phyloP scores from a whole-genome alignment of 2,888 invertebrate genomes.

The Polydrusus cervinus region DNA sequence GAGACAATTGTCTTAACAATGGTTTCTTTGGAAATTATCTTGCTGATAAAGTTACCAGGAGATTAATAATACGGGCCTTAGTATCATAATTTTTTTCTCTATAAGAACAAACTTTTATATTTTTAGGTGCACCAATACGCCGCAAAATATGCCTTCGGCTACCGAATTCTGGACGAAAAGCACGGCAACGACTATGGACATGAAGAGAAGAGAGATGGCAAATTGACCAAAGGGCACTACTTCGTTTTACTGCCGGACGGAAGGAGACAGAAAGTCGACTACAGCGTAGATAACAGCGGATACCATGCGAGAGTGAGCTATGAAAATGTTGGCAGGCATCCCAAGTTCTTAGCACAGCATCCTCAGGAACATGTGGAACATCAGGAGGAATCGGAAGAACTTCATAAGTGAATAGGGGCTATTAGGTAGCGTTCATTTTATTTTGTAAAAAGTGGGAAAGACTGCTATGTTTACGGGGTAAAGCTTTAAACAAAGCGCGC shows the following conservation, averaged over 20 bases:
- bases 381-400: neutral
- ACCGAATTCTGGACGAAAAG: slow-evolving; percentile 81
- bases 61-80: no score
- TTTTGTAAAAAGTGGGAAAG: neutral
- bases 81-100: no score
- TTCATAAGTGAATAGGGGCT: neutral
- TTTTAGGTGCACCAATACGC: slow-evolving; percentile 67
- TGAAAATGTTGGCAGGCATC: slow-evolving; percentile 63
- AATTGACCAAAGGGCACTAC: slow-evolving; percentile 82
- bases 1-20: no score
- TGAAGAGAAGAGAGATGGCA: slow-evolving; percentile 80
- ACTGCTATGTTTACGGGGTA: neutral
- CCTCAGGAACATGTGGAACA: neutral
- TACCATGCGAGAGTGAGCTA: slow-evolving; percentile 87
- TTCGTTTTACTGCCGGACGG: slow-evolving; percentile 87
- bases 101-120: neutral
- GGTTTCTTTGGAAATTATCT: no score
- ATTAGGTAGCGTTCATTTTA: neutral
- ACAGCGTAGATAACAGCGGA: slow-evolving; percentile 84
- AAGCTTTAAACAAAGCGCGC: no score
- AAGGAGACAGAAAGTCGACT: slow-evolving; percentile 83
- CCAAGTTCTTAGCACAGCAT: slow-evolving; percentile 4
- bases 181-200: slow-evolving; percentile 86
- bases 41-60: no score
- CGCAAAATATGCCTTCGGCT: slow-evolving; percentile 75